Evolutionary conservation across 2,113 vertebrate genomes (phyloP).

Genomic region (Cepphus grylle): DNA sequence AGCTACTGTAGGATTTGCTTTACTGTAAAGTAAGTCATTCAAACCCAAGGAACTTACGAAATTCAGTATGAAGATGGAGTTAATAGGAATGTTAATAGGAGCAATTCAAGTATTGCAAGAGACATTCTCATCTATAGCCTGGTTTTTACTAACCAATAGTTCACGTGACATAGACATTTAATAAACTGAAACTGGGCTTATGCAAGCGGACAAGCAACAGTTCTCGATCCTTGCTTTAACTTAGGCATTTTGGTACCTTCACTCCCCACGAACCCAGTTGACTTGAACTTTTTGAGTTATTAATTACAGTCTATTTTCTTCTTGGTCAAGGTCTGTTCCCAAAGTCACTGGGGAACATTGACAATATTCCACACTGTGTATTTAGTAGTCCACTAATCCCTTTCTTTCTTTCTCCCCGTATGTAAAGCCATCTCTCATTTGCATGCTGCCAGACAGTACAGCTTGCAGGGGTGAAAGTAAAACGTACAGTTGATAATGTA

Average conservation of each 20-base stretch:
- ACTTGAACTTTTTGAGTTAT: neutral
- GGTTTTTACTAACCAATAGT: neutral
- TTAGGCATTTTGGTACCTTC: neutral
- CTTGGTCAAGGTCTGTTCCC: neutral
- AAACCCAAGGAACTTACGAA: neutral
- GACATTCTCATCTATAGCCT: neutral
- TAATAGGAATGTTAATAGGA: neutral
- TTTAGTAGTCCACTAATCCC: neutral
- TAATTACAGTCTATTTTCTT: neutral
- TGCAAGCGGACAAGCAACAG: neutral
- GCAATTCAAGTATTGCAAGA: neutral
- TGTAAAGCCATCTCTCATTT: neutral
- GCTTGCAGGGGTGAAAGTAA: constrained; percentile 20
- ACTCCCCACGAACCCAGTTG: fast-evolving
- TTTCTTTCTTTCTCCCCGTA: neutral
- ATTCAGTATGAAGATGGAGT: neutral
- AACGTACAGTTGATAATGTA: neutral
- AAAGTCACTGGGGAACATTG: neutral
- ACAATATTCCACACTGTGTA: neutral
- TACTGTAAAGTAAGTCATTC: neutral
- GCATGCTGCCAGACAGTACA: constrained; percentile 3
- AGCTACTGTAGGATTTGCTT: too few relatives aligned
- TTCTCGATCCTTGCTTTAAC: neutral
- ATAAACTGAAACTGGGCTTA: neutral
- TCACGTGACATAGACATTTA: neutral